Base-by-base conservation (phyloP, 2,113 vertebrate species). In the Podiceps cristatus region DNA sequence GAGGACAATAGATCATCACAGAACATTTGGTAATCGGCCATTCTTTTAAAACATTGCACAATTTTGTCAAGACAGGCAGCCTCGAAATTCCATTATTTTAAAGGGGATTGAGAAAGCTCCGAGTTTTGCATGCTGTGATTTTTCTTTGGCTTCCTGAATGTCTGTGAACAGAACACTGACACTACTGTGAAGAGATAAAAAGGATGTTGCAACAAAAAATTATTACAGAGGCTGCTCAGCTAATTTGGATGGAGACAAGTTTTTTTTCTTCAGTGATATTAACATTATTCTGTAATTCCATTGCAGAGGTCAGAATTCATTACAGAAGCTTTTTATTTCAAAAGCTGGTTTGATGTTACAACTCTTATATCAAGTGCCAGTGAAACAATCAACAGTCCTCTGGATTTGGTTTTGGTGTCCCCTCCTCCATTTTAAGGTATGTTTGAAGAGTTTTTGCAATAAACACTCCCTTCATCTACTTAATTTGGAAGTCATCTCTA, bases 161-260 rank as follows among this genome's bases (percentile, higher is more conserved):
- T 56, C 44, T 88, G 53, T 52, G 69, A 85, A 40, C 50, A 84
- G 67, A 75, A 47, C 22, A 87, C 49, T 68, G 93, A 89, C 91
- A 81, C 20, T 64, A 66, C 73, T 85, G 58, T 53, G 66, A 93
- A 92, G 64, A 96, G 86, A 95, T 89, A 94, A 95, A 96, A 92
- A 92, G 68, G 62, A 93, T 95, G 84, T 96, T 75, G 95, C 95
- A 96, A 81, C n/a, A 60, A 95, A 92, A 76, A 92, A 45, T 16
- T 63, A 87, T n/a, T 91, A 80, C 72, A 75, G 76, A 3, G 35
- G 33, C 86, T 93, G 83, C 55, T 82, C 63, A 55, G 58, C 59
- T 90, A 86, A 90, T 95, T 89, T 89, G 66, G 37, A 73, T 62
- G 66, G 81, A 92, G 69, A 73, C 56, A 53, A 25, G 42, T 37